These are phyloP conservation scores for Coelopa pilipes DNA, from an alignment of 2,888 invertebrate species.

Conservation along the genomic window DNA sequence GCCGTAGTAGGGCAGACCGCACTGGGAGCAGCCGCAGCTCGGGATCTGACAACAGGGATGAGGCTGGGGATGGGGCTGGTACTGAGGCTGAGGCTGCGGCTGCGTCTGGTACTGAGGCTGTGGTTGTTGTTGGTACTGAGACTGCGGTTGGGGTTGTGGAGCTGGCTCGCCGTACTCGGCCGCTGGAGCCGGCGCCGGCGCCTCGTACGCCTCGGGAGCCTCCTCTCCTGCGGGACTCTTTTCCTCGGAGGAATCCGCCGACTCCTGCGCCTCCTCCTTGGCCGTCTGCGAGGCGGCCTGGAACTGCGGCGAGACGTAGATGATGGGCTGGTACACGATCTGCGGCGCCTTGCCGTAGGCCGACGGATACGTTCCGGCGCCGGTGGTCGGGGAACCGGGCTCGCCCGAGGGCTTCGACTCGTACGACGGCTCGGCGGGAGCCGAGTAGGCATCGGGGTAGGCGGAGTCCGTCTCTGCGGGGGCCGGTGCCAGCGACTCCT, in stretches of 20 bases:
- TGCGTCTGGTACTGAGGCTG: background rate
- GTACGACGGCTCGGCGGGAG: background rate
- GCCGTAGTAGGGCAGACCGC: background rate
- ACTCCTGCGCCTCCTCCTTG: slow-evolving; percentile 8
- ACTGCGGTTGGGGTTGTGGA: background rate
- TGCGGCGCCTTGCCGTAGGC: slow-evolving; percentile 43
- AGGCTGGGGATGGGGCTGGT: background rate
- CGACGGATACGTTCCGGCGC: background rate
- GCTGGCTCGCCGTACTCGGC: background rate
- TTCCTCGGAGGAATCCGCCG: background rate
- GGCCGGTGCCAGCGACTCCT: background rate
- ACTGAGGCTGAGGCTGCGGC: background rate
- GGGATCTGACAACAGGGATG: background rate
- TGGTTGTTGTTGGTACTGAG: background rate
- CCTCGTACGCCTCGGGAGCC: background rate
- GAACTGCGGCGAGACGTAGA: slow-evolving; percentile 51
- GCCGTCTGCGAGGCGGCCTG: slow-evolving; percentile 20
- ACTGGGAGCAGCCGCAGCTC: background rate
- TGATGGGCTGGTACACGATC: slow-evolving; percentile 59
- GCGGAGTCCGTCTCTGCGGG: too few relatives aligned
- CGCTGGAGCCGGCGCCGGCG: background rate
- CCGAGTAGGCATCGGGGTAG: background rate
- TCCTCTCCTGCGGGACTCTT: background rate
- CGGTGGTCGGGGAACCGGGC: background rate
- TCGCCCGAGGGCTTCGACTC: background rate